Evolutionary conservation across 1,140 invertebrate genomes (phyloP), one percentile per base, ranked within the genome.

Genomic region (Drosophila willistoni): DNA sequence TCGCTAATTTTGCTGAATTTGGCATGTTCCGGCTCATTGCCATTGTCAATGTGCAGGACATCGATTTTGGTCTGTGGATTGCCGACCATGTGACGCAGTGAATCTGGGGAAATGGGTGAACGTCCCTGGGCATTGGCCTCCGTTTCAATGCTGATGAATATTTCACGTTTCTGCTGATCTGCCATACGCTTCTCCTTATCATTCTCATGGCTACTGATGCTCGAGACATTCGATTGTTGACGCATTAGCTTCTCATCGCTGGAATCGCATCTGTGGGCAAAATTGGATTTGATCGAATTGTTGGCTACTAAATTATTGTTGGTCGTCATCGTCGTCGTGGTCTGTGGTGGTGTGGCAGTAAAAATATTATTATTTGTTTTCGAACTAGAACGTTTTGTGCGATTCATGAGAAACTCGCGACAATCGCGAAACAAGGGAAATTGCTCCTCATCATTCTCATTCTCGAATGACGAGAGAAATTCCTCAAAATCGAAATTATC

Each of bases 401-500:
- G 90, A 91, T 91, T 91, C 78, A 90, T 41, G 5, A 92, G 69
- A 74, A 92, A 90, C 56, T 92, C 90, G 59, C 91, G 89, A 73
- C 91, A 92, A 77, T 92, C 87, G 57, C 92, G 92, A 64, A 92
- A 92, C 41, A 92, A 71, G 29, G 92, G 87, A 82, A 90, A 92
- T 79, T 91, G 79, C 64, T 91, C 90, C 29, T 92, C 90, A 25
- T 89, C 92, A 64, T 93, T 93, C 71, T 93, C 93, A 60, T 92
- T 87, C 59, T 93, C 93, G 76, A 94, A 93, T 67, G 93, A 93
- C 59, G 92, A 93, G 56, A 93, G 92, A 66, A 94, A 85, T 75
- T 94, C 93, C 75, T 94, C 93, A 71, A 94, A 93, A 67, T 93
- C 91, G 73, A 92, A 92, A 64, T 92, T 91, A 60, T 92, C 92